Conservation (phyloP, 1,140 invertebrate genomes). For the Carposina sasakii region DNA sequence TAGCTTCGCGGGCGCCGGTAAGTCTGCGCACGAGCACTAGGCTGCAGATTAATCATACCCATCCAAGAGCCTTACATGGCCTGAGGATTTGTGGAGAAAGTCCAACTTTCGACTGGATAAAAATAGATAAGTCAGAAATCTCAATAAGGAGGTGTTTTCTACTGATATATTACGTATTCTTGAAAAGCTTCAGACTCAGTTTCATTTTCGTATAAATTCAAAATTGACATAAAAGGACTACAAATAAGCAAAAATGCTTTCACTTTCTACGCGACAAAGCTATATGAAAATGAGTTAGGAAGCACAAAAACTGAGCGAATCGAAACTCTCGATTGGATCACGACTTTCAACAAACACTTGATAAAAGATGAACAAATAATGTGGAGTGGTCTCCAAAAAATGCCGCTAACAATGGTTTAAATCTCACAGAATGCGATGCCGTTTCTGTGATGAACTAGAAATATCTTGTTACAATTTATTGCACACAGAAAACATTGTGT, state of each 20-base stretch:
- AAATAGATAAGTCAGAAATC: no score
- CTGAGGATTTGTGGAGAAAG: no score
- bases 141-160: no score
- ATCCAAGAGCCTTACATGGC: not conserved
- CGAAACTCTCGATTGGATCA: constrained; percentile 44
- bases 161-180: no score
- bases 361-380: constrained; percentile 13
- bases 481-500: no score
- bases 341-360: constrained; percentile 45
- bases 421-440: no score
- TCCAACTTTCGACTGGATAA: no score
- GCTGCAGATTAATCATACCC: constrained; percentile 27
- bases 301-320: constrained; percentile 41
- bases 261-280: constrained; percentile 29
- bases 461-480: no score
- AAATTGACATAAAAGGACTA: constrained; percentile 39
- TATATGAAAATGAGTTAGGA: constrained; percentile 35
- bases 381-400: no score
- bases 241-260: constrained; percentile 25
- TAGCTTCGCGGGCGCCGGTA: constrained; percentile 42
- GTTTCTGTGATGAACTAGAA: no score
- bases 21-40: constrained; percentile 49
- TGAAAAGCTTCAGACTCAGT: constrained; percentile 31
- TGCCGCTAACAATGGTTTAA: constrained; percentile 9
- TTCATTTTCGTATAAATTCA: constrained; percentile 21